These are phyloP conservation scores for Parnassius orleans DNA, from an alignment of 2,888 invertebrate species.

Conservation along the genomic window DNA sequence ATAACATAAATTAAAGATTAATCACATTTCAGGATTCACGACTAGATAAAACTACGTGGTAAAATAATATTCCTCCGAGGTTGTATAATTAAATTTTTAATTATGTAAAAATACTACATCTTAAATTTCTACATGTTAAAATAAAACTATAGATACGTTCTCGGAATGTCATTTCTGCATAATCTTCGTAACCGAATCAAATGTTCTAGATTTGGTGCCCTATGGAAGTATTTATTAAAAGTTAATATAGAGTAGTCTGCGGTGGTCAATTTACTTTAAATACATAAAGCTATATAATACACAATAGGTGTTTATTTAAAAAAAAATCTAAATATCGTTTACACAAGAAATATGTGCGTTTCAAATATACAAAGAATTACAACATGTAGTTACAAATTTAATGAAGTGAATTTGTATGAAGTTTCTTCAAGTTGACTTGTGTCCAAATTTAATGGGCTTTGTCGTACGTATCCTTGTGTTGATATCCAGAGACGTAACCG, in stretches of 20 bases:
- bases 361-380: background rate
- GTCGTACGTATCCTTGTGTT: slow-evolving; percentile 89
- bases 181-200: background rate
- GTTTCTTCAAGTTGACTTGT: background rate
- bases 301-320: no score
- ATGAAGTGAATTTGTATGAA: slow-evolving; percentile 2
- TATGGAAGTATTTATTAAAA: background rate
- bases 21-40: background rate
- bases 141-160: background rate
- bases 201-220: slow-evolving; percentile 3
- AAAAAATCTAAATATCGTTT: no score
- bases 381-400: background rate
- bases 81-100: slow-evolving; percentile 5
- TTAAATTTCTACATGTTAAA: slow-evolving; percentile 7
- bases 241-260: no score
- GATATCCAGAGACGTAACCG: slow-evolving; percentile 92
- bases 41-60: slow-evolving; percentile 21
- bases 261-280: no score
- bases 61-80: slow-evolving; percentile 16
- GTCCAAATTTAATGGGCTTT: slow-evolving; percentile 69
- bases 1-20: slow-evolving; percentile 6
- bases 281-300: no score
- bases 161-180: slow-evolving; percentile 11
- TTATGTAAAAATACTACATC: slow-evolving; percentile 14
- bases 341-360: no score